Percentiles rank a stretch among this genome's conserved stretches.
Conservation (phyloP, 2,888 invertebrate genomes). For the Heliconius aoede region DNA sequence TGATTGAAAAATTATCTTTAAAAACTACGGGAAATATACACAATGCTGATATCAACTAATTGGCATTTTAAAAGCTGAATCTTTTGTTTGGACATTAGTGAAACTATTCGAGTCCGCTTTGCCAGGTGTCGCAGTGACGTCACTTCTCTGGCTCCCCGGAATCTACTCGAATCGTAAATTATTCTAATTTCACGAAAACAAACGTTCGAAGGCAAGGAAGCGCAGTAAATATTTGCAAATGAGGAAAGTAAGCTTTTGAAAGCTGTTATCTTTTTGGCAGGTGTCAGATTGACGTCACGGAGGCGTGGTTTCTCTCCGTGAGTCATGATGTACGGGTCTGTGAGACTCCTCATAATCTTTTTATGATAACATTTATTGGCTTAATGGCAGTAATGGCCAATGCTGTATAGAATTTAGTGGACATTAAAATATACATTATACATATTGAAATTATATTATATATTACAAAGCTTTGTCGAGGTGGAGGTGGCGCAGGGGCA, state of each 20-base stretch:
- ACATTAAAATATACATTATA: background rate
- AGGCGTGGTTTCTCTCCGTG: background rate
- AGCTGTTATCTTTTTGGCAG: constrained; percentile 35
- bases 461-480: too few relatives aligned
- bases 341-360: constrained; percentile 23
- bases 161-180: constrained; percentile 11
- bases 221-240: constrained; percentile 18
- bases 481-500: too few relatives aligned
- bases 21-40: background rate
- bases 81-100: constrained; percentile 9
- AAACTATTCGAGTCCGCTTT: constrained; percentile 8
- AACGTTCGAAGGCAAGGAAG: background rate
- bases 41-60: constrained; percentile 6
- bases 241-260: constrained; percentile 21
- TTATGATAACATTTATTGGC: constrained; percentile 20
- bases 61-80: constrained; percentile 22
- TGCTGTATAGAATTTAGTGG: background rate
- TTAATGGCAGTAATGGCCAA: constrained; percentile 19
- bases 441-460: too few relatives aligned
- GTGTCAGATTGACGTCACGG: constrained; percentile 31
- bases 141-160: constrained; percentile 1
- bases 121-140: constrained; percentile 22
- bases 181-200: background rate
- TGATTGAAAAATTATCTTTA: background rate
- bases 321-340: constrained; percentile 17